Evolutionary conservation across 2,113 vertebrate genomes (phyloP).

Genomic region (Ahaetulla prasina): DNA sequence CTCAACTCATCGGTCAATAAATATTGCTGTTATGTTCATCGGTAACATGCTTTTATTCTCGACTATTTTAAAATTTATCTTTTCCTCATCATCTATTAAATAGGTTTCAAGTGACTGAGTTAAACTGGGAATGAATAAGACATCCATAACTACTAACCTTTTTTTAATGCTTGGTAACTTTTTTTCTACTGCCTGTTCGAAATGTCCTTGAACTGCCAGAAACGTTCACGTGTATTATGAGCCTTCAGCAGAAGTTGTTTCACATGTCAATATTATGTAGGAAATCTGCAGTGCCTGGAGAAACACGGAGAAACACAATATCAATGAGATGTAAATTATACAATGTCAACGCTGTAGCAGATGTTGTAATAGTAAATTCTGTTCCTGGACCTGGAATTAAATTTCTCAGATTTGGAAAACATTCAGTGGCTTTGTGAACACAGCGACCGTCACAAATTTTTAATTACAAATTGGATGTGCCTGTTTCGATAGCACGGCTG

Average conservation of each 20-base stretch:
- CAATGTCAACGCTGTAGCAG: conserved; percentile 72
- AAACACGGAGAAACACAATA: conserved; percentile 65
- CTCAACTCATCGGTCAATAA: conserved; percentile 56
- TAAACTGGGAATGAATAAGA: conserved; percentile 80
- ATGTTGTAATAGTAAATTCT: conserved; percentile 69
- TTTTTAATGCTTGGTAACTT: conserved; percentile 73
- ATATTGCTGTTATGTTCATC: conserved; percentile 61
- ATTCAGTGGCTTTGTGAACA: conserved; percentile 61
- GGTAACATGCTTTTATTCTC: conserved; percentile 58
- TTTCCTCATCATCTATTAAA: conserved; percentile 74
- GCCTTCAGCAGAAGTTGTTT: conserved; percentile 67
- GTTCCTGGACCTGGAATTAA: conserved; percentile 72
- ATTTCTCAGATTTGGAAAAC: conserved; percentile 64
- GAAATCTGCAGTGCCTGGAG: conserved; percentile 76
- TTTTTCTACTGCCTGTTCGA: conserved; percentile 66
- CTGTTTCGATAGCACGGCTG: neutral
- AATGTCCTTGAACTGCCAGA: conserved; percentile 76
- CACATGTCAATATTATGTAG: conserved; percentile 72
- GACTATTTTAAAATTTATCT: conserved; percentile 65
- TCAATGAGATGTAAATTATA: conserved; percentile 74
- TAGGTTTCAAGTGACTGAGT: conserved; percentile 79
- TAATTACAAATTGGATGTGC: conserved; percentile 60
- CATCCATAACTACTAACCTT: conserved; percentile 75
- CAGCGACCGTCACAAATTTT: conserved; percentile 62
- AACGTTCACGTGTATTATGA: conserved; percentile 74